Evolutionary conservation across 2,797 vertebrate genomes (phyloP).

Genomic region (Pseudomugil gertrudae): DNA sequence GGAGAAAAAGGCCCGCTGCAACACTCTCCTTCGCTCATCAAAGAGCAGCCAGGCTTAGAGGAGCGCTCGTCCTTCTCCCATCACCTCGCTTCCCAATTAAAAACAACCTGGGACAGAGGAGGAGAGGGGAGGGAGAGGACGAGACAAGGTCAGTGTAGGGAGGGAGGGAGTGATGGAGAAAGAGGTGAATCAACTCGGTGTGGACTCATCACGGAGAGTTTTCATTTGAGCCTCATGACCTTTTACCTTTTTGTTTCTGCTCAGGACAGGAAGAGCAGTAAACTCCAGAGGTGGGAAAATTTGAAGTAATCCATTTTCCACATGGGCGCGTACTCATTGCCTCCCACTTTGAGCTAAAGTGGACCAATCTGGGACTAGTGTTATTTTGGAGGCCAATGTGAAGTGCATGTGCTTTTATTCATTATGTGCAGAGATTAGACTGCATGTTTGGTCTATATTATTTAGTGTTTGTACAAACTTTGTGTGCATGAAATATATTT

Average conservation of each 20-base stretch:
- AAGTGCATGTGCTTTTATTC: neutral
- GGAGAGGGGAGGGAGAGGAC: constrained; percentile 32
- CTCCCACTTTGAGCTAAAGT: constrained; percentile 18
- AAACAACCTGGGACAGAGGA: constrained; percentile 62
- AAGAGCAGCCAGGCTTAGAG: constrained; percentile 75
- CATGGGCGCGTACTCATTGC: neutral
- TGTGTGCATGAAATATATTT: constrained; percentile 3
- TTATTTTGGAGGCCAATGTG: constrained; percentile 8
- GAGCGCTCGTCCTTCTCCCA: constrained; percentile 60
- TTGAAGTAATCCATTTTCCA: constrained; percentile 25
- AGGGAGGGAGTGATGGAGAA: constrained; percentile 34
- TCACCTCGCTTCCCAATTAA: constrained; percentile 70
- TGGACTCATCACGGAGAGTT: constrained; percentile 11
- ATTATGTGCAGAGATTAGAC: neutral
- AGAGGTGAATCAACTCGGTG: constrained; percentile 19
- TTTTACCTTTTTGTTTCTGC: constrained; percentile 26
- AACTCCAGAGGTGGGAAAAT: constrained; percentile 31
- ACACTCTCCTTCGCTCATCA: constrained; percentile 65
- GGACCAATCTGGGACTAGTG: constrained; percentile 12
- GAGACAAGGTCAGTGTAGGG: constrained; percentile 52
- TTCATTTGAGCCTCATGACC: constrained; percentile 36
- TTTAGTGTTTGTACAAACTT: neutral
- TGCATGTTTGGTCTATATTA: neutral
- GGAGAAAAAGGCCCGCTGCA: constrained; percentile 49
- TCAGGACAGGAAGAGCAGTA: constrained; percentile 21